phyloP scores from a whole-genome alignment of 2,797 vertebrate genomes.

The Australoheros facetus region DNA sequence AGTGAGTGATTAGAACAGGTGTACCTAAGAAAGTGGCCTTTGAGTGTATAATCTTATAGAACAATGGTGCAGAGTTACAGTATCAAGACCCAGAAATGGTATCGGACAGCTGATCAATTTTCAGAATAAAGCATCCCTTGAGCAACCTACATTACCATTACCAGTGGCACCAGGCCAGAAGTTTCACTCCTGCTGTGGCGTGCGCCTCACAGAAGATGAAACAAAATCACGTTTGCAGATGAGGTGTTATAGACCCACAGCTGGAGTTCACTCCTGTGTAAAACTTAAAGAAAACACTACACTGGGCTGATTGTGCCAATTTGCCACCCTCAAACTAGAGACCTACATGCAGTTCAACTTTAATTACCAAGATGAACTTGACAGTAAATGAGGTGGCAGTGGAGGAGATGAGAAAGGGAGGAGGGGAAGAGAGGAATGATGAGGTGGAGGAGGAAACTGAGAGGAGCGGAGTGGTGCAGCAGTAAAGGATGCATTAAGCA shows the following conservation, averaged over 20 bases:
- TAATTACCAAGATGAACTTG: slow-evolving; percentile 73
- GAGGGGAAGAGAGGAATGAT: slow-evolving; percentile 37
- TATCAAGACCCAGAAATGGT: too few species aligned
- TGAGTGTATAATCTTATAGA: too few species aligned
- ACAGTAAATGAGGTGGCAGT: slow-evolving; percentile 57
- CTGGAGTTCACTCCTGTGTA: not conserved
- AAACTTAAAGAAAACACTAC: slow-evolving; percentile 30
- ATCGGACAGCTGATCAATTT: too few species aligned
- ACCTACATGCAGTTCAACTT: slow-evolving; percentile 53
- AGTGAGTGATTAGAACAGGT: too few species aligned
- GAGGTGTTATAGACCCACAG: not conserved
- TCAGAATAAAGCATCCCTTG: too few species aligned
- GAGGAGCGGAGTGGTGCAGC: slow-evolving; percentile 38
- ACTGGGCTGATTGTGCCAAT: slow-evolving; percentile 41
- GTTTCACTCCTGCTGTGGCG: not conserved
- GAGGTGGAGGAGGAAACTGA: slow-evolving; percentile 37
- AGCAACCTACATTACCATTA: too few species aligned
- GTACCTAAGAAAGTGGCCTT: too few species aligned
- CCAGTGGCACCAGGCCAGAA: not conserved
- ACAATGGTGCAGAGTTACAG: too few species aligned
- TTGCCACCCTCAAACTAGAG: slow-evolving; percentile 31
- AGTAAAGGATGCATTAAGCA: slow-evolving; percentile 85
- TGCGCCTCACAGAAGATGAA: not conserved
- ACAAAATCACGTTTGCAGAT: not conserved
- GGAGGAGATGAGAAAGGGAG: slow-evolving; percentile 55